Evolutionary conservation across 2,888 invertebrate genomes (phyloP), one percentile per base, ranked within the genome.

Genomic region (Nephrocerus scutellatus): DNA sequence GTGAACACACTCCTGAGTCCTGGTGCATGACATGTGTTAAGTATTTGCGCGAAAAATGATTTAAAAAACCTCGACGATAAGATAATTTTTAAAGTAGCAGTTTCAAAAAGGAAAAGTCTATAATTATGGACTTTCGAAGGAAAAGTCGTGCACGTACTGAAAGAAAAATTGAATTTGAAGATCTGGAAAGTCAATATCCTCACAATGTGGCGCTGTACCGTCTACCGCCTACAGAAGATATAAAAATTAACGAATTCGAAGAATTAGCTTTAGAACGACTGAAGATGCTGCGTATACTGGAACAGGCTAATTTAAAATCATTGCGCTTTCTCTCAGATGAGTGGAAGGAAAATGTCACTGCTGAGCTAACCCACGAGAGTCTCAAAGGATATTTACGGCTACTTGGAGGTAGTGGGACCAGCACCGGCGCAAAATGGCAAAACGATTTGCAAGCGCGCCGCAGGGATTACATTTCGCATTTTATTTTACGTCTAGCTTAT

Each of bases 391-490:
- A 77, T 55, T 65, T 74, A 7, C 74, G 76, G 48, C 67, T 84
- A 14, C 72, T 82, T 46, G 73, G 73, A 38, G 24, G 42, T 2
- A 32, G 39, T 12, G 24, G 45, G 2, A 5, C 36, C 2, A 68
- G 70, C 36, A 74, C 70, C 24, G 73, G 70, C 52, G 70, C 71
- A 6, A 72, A 74, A 25, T 71, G 70, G 10, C 80, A 82, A 44
- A 58, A 68, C 2, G 81, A 84, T 56, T 60, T 80, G 28, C 76
- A 80, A 58, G 77, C 78, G 2, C 74, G 87, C 38, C 74, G 77
- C 21, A 76, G 78, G 45, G 97, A 98, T 67, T 84, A 88, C 56
- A 76, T 95, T 34, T 90, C 96, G 1, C 97, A 98, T 66, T 96
- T 86, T 63, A 87, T 96, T 53, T 72, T 97, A 4, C 75, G 95